Evolutionary conservation across 2,888 invertebrate genomes (phyloP).

Genomic region (Lasius platythorax): DNA sequence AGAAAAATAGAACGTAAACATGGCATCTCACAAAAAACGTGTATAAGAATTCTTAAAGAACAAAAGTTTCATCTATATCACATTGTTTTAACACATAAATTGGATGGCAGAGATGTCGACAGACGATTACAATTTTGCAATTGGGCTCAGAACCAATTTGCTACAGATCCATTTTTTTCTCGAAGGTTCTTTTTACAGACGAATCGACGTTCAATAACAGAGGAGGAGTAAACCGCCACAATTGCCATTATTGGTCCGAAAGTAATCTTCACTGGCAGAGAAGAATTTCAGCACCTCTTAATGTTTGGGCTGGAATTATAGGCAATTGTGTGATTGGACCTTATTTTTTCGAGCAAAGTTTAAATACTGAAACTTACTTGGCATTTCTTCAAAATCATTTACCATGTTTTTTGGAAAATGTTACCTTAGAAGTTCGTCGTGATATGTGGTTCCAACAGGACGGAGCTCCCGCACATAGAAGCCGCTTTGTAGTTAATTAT

Average conservation of each 20-base stretch:
- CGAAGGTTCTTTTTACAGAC: not conserved
- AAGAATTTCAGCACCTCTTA: not conserved
- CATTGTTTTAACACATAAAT: conserved; percentile 4
- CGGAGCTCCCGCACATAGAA: not conserved
- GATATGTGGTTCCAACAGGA: not conserved
- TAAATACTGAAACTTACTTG: not conserved
- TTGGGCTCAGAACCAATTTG: not conserved
- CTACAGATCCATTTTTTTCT: not conserved
- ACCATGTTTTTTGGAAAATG: not conserved
- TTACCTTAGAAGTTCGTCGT: not conserved
- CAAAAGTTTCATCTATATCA: not conserved
- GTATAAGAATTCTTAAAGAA: not conserved
- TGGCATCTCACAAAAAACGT: not conserved
- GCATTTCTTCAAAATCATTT: conserved; percentile 1
- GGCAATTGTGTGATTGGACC: not conserved
- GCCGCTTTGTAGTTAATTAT: not conserved
- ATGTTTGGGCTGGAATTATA: not conserved
- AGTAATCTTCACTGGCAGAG: not conserved
- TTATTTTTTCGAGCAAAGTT: not conserved
- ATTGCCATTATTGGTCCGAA: not conserved
- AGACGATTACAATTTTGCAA: not conserved
- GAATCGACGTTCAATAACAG: not conserved
- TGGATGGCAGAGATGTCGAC: not conserved
- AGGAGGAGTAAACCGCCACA: not conserved
- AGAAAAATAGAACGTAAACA: not conserved